phyloP scores from a whole-genome alignment of 2,888 invertebrate genomes.

The Gari tellinella region DNA sequence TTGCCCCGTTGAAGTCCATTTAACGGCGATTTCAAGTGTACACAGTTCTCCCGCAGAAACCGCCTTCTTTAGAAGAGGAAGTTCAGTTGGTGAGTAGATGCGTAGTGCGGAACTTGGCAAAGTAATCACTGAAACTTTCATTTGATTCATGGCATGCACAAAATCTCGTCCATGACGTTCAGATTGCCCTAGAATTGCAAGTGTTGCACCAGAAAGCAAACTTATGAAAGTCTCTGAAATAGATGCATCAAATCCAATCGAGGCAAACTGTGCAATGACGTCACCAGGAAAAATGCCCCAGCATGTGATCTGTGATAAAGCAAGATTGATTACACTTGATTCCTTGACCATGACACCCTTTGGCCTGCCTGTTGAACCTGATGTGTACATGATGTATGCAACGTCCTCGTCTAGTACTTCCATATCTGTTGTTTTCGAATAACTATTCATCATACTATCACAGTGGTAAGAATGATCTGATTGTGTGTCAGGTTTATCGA shows the following conservation, averaged over 20 bases:
- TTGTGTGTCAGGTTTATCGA: constrained; percentile 1
- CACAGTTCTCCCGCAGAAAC: constrained; percentile 95
- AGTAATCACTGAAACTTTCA: constrained; percentile 85
- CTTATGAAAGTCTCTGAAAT: constrained; percentile 95
- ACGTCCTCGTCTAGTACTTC: constrained; percentile 53
- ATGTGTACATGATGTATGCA: constrained; percentile 90
- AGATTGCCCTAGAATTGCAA: constrained; percentile 90
- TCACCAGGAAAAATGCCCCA: constrained; percentile 91
- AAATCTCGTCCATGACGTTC: constrained; percentile 92
- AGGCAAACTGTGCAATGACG: constrained; percentile 94
- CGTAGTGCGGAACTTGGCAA: constrained; percentile 92
- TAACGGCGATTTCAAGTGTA: constrained; percentile 88
- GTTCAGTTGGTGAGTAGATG: constrained; percentile 86
- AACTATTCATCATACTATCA: neutral
- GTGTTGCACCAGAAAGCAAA: constrained; percentile 89
- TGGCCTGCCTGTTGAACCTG: constrained; percentile 94
- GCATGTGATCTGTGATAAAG: constrained; percentile 94
- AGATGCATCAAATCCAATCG: constrained; percentile 95
- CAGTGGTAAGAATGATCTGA: neutral
- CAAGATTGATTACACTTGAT: constrained; percentile 88
- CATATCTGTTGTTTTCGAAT: neutral
- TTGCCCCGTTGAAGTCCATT: constrained; percentile 89
- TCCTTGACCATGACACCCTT: constrained; percentile 94
- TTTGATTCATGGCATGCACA: constrained; percentile 88
- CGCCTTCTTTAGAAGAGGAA: constrained; percentile 88